These are phyloP conservation scores for Pogona vitticeps DNA, from an alignment of 2,113 vertebrate genomes.

Conservation along the genomic window DNA sequence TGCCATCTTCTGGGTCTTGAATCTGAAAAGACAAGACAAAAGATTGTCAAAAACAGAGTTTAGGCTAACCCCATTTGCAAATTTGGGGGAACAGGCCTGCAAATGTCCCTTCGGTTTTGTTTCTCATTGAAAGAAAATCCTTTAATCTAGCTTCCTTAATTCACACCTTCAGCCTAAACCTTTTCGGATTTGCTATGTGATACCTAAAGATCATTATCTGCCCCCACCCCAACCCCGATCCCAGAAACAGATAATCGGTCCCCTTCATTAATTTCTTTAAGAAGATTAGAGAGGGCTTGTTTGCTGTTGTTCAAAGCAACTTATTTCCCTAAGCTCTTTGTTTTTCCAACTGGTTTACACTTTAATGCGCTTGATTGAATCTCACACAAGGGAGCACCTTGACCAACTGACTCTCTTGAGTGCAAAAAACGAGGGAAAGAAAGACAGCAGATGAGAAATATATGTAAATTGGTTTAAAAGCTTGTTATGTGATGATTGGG, in stretches of 20 bases:
- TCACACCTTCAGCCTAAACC: constrained; percentile 94
- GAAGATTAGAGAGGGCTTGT: constrained; percentile 94
- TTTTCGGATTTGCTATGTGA: constrained; percentile 85
- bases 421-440: neutral
- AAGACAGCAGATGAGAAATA: neutral
- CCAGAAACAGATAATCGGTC: constrained; percentile 77
- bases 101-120: constrained; percentile 84
- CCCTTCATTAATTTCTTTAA: constrained; percentile 99
- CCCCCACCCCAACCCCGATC: neutral
- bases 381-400: constrained; percentile 90
- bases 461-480: constrained; percentile 53
- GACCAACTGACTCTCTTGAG: constrained; percentile 83
- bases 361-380: constrained; percentile 99
- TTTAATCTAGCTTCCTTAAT: constrained; percentile 90
- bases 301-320: constrained; percentile 98
- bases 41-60: constrained; percentile 82
- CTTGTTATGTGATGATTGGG: neutral
- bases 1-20: constrained; percentile 36
- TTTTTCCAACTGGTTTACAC: constrained; percentile 99
- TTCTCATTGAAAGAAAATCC: constrained; percentile 86
- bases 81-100: constrained; percentile 32
- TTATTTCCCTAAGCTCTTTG: constrained; percentile 99
- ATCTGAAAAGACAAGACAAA: constrained; percentile 75
- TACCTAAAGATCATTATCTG: constrained; percentile 80
- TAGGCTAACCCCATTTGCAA: constrained; percentile 13